phyloP scores from a whole-genome alignment of 37 sponge, comb jelly and placozoan species.

The Corticium candelabrum region DNA sequence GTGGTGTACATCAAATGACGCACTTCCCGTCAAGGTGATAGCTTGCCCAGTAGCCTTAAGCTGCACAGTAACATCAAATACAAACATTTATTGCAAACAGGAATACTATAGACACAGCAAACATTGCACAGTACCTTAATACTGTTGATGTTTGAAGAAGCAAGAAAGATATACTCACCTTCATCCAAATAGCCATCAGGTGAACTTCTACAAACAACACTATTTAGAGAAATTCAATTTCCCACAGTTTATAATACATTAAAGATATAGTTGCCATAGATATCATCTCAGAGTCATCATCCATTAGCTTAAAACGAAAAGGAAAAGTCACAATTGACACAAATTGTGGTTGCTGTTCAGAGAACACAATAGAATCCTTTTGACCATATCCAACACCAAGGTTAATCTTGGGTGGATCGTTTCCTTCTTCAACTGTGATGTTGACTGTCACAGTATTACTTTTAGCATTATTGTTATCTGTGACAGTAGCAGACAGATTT shows the following conservation, averaged over 20 bases:
- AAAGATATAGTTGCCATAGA: neutral
- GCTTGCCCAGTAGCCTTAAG: no score
- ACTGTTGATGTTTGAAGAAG: no score
- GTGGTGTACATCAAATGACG: neutral
- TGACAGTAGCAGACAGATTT: neutral
- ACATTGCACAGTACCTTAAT: no score
- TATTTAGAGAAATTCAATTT: no score
- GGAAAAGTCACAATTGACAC: no score
- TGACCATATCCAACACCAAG: neutral
- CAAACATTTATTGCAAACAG: no score
- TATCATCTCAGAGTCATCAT: neutral
- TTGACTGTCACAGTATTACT: neutral
- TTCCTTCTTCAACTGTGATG: neutral
- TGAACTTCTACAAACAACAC: no score
- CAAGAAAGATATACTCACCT: neutral
- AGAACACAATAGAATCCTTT: neutral
- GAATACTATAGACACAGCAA: no score
- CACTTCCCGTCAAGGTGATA: neutral
- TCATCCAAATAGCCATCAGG: neutral
- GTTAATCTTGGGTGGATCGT: neutral
- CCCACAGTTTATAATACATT: no score
- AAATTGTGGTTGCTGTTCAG: neutral
- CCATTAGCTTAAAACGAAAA: no score
- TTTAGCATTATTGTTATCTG: neutral
- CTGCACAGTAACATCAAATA: no score